A percentile compares a stretch with the other conserved stretches of the same genome.
Evolutionary conservation across 2,888 invertebrate species (phyloP).

Genomic region (Ophion costatus): DNA sequence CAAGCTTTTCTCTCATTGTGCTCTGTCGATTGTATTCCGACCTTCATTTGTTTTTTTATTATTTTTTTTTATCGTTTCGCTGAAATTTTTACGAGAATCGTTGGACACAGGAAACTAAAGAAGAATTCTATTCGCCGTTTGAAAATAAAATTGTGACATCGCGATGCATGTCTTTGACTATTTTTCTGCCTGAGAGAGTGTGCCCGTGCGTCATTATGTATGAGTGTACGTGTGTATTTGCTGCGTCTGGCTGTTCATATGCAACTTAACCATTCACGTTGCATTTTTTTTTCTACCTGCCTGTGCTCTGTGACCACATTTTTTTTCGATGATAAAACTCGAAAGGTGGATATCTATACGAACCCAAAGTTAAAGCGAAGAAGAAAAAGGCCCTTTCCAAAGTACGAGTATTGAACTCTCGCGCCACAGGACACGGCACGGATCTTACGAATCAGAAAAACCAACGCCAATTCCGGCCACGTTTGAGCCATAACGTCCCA

Average conservation of each 20-base stretch:
- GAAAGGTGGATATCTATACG: background rate
- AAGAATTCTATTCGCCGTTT: constrained; percentile 26
- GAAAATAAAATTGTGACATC: constrained; percentile 35
- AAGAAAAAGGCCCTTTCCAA: background rate
- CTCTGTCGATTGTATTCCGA: constrained; percentile 25
- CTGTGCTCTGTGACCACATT: constrained; percentile 52
- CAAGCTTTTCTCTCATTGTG: constrained; percentile 43
- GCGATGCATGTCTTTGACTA: constrained; percentile 54
- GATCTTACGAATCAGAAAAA: constrained; percentile 3
- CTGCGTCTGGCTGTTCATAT: constrained; percentile 24
- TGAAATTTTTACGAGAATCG: constrained; percentile 7
- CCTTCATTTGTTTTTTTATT: background rate
- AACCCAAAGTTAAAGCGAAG: constrained; percentile 9
- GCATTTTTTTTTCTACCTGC: constrained; percentile 54
- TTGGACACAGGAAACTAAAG: constrained; percentile 21
- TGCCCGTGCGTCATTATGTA: constrained; percentile 3
- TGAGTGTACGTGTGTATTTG: background rate
- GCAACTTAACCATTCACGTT: constrained; percentile 48
- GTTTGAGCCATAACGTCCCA: background rate
- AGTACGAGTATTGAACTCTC: constrained; percentile 11
- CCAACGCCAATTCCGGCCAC: background rate
- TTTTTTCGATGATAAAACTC: constrained; percentile 15
- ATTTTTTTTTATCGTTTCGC: background rate
- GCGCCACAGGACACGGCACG: constrained; percentile 51
- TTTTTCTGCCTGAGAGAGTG: constrained; percentile 54